Evolutionary conservation across 2,113 vertebrate species (phyloP).

Genomic region (Crotophaga sulcirostris): DNA sequence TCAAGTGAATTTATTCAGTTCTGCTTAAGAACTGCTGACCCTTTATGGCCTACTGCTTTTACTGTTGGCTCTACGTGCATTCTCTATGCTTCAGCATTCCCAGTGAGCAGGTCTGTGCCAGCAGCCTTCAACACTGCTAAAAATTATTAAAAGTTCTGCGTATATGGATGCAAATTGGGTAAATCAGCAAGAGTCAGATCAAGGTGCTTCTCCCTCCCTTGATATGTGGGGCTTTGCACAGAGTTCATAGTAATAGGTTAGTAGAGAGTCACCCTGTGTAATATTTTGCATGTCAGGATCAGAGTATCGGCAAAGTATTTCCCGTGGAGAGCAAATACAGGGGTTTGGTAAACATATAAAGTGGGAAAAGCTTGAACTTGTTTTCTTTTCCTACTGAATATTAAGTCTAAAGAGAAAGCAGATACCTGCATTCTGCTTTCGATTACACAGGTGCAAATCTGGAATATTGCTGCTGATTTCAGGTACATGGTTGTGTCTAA

Average conservation of each 20-base stretch:
- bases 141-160: background rate
- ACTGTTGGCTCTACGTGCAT: rapidly evolving
- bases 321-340: conserved; percentile 43
- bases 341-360: conserved; percentile 62
- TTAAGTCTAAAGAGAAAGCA: background rate
- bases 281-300: background rate
- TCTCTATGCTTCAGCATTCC: background rate
- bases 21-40: background rate
- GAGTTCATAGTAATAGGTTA: background rate
- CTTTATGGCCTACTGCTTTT: background rate
- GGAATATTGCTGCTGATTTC: background rate
- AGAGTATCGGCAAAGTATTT: background rate
- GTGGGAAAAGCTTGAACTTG: conserved; percentile 54
- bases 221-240: background rate
- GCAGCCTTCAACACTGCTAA: background rate
- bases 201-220: background rate
- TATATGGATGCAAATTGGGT: background rate
- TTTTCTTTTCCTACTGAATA: background rate
- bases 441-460: conserved; percentile 13
- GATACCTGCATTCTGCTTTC: background rate
- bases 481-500: background rate
- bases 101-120: background rate
- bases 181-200: background rate
- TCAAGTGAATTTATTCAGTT: conserved; percentile 25
- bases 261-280: background rate